Conservation (phyloP, 2,113 vertebrate genomes). For the Amphilophus citrinellus region DNA sequence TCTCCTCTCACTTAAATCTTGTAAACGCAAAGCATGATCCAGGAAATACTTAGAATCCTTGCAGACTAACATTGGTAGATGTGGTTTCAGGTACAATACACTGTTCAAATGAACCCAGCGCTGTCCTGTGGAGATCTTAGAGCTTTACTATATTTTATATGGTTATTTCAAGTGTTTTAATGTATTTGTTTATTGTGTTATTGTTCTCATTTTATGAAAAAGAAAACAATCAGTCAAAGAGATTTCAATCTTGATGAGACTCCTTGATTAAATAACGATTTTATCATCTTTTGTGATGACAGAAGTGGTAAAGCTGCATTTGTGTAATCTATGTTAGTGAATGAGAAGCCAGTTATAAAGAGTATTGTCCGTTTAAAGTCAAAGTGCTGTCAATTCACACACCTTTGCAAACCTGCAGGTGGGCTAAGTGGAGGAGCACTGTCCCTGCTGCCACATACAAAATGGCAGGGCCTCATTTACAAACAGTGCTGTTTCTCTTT, state of each 20-base stretch:
- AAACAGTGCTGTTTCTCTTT: background rate
- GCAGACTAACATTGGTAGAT: background rate
- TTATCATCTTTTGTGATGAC: rapidly evolving
- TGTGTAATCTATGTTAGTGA: background rate
- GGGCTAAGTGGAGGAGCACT: background rate
- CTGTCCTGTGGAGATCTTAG: background rate
- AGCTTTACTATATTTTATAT: background rate
- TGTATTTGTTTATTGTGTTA: background rate
- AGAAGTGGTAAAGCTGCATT: background rate
- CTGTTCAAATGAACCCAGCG: background rate
- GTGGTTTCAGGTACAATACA: background rate
- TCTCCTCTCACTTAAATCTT: background rate
- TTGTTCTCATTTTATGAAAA: background rate
- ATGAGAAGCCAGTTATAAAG: background rate
- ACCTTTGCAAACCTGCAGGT: background rate
- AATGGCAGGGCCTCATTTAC: background rate
- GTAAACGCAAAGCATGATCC: background rate
- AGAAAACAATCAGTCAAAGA: background rate
- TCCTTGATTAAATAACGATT: background rate
- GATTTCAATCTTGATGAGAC: background rate
- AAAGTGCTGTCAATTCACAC: background rate
- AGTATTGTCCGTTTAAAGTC: background rate
- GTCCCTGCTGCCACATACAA: background rate
- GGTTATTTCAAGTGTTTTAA: background rate
- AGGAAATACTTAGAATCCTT: background rate